A percentile compares a stretch with the other conserved stretches of the same genome.
phyloP scores from a whole-genome alignment of 2,888 invertebrate genomes.

The Apamea epomidion region DNA sequence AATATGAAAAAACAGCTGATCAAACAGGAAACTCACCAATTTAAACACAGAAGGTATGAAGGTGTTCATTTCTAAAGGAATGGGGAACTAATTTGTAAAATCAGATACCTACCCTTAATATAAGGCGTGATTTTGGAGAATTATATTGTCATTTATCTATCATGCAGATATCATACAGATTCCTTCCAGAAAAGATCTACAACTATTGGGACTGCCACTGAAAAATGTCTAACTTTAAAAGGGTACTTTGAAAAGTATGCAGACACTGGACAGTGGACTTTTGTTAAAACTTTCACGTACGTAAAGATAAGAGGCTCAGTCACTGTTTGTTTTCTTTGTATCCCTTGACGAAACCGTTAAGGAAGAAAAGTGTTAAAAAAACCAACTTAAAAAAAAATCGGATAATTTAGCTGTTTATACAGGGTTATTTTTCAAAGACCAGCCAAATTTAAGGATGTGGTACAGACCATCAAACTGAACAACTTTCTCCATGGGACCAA shows the following conservation, averaged over 20 bases:
- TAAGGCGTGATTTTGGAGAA: not conserved
- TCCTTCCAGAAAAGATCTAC: not conserved
- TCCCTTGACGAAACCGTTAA: conserved; percentile 5
- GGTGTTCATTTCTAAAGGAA: not conserved
- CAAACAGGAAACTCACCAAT: not conserved
- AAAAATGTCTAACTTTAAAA: conserved; percentile 20
- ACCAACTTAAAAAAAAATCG: no score
- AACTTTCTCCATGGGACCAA: no score
- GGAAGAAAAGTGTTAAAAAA: not conserved
- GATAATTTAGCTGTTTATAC: not conserved
- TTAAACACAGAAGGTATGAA: not conserved
- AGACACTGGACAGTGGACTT: conserved; percentile 37
- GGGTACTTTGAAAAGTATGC: conserved; percentile 43
- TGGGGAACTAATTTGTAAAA: no score
- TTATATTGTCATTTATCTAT: not conserved
- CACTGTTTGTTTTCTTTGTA: conserved; percentile 13
- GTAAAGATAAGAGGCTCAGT: conserved; percentile 16
- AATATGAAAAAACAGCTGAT: not conserved
- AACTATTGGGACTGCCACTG: not conserved
- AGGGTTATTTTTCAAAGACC: no score
- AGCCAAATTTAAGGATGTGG: no score
- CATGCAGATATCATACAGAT: no score
- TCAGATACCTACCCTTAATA: no score
- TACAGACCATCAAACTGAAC: no score
- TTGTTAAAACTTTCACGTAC: conserved; percentile 31